Conservation (phyloP, 1,140 invertebrate genomes). For the Macrotrachela quadricornifera region DNA sequence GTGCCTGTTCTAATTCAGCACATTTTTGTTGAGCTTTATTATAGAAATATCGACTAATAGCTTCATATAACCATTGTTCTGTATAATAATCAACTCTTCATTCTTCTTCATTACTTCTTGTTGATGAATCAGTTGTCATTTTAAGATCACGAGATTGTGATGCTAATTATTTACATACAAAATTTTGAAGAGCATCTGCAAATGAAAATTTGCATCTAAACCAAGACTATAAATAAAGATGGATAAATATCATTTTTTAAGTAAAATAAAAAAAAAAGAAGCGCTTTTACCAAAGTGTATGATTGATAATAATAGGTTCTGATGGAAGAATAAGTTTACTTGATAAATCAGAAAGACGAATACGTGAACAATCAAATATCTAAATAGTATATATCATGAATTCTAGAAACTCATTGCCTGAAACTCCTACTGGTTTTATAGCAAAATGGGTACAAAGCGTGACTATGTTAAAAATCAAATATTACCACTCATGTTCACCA, state of each 20-base stretch:
- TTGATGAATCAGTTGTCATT: slow-evolving; percentile 42
- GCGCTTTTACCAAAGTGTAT: slow-evolving; percentile 49
- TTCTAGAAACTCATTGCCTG: no score
- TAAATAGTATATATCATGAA: slow-evolving; percentile 10
- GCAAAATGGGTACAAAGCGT: no score
- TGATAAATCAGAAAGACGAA: slow-evolving; percentile 98
- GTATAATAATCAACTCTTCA: slow-evolving; percentile 67
- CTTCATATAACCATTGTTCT: slow-evolving; percentile 72
- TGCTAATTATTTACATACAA: slow-evolving; percentile 95
- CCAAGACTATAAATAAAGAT: slow-evolving; percentile 36
- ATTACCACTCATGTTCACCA: no score
- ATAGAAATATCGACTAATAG: slow-evolving; percentile 90
- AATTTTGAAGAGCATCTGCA: slow-evolving; percentile 91
- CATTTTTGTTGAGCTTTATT: slow-evolving; percentile 83
- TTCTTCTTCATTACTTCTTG: slow-evolving; percentile 86
- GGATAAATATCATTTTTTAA: no score
- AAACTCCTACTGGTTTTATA: no score
- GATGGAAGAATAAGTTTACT: slow-evolving; percentile 80
- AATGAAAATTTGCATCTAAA: slow-evolving; percentile 73
- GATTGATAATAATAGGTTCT: slow-evolving; percentile 94
- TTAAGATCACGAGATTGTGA: slow-evolving; percentile 88
- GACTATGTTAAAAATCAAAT: no score
- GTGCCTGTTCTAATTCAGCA: slow-evolving; percentile 64
- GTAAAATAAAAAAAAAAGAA: no score
- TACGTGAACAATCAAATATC: slow-evolving; percentile 70